Base-by-base conservation (phyloP, 2,113 vertebrate genomes). In the Perccottus glenii region DNA sequence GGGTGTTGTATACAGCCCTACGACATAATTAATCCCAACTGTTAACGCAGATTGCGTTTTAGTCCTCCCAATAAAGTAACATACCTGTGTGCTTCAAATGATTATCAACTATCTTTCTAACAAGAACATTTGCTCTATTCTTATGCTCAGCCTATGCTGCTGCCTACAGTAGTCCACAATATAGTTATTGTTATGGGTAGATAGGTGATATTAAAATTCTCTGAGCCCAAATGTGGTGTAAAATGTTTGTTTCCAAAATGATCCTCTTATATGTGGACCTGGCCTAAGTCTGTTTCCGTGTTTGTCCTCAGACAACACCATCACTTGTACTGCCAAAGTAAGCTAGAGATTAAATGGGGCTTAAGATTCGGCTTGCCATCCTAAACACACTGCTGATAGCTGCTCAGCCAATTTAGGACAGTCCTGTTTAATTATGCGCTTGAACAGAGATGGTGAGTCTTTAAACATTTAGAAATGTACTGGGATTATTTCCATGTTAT, bases 341-440 rank as follows among this genome's bases (percentile, higher is more conserved):
- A 73, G 64, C 75, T 49, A 49, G 61, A 84, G 73, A 77, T 78
- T 81, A 78, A 85, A 84, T 81, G 63, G 64, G 64, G 70, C 72
- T 87, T 78, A 65, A 68, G 64, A 84, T 80, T 45, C n/a, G 6
- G 68, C 68, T 72, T 67, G 75, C 70, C 82, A 70, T 67, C 72
- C 80, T 63, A 70, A 82, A 65, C 76, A 68, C 70, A 56, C 74
- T 64, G 66, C 62, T 68, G 67, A 80, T 63, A 78, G 68, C 64
- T 83, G 53, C 64, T 42, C 5, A 69, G 70, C 81, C 70, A 86
- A 85, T 90, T 85, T 77, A 76, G 60, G 47, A 55, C 81, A 81
- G 49, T 64, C 75, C 60, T 76, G 77, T 85, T 87, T 82, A 85
- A 88, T 90, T 85, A 89, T 84, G 75, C 19, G 72, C 52, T 75